Evolutionary conservation across 2,113 vertebrate species (phyloP).

Genomic region (Gobius niger): DNA sequence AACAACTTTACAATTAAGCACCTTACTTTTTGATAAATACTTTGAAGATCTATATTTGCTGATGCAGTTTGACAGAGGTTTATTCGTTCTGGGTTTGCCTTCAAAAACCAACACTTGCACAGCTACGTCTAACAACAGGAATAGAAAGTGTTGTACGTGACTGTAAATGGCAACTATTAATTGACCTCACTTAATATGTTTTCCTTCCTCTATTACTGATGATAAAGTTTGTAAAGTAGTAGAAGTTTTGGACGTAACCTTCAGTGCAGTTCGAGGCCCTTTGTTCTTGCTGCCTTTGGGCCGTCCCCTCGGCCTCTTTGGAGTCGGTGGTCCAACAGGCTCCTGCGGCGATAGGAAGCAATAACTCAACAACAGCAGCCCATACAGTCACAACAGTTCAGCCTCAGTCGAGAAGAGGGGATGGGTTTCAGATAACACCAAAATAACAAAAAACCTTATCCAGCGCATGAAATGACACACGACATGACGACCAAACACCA

Average conservation of each 20-base stretch:
- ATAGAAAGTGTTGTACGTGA: no score
- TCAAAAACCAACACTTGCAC: no score
- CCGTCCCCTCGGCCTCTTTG: constrained; percentile 80
- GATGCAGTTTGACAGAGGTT: no score
- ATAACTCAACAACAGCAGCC: neutral
- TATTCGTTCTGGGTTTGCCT: no score
- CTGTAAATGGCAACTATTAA: no score
- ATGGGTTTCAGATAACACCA: neutral
- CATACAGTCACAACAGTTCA: neutral
- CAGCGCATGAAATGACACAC: no score
- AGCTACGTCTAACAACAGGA: no score
- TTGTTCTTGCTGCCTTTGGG: constrained; percentile 83
- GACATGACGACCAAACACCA: no score
- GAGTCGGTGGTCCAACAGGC: constrained; percentile 73
- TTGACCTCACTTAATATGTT: no score
- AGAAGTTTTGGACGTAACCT: constrained; percentile 54
- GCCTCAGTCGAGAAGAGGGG: neutral
- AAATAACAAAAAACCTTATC: neutral
- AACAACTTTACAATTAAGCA: no score
- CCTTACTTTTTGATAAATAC: no score
- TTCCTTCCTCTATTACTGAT: neutral
- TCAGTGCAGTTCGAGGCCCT: constrained; percentile 65
- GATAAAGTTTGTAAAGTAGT: neutral
- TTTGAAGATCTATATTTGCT: no score
- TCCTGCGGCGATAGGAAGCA: constrained; percentile 62